Evolutionary conservation across 1,140 invertebrate species (phyloP), one percentile per base, ranked within the genome.

Genomic region (Drosophila mauritiana): DNA sequence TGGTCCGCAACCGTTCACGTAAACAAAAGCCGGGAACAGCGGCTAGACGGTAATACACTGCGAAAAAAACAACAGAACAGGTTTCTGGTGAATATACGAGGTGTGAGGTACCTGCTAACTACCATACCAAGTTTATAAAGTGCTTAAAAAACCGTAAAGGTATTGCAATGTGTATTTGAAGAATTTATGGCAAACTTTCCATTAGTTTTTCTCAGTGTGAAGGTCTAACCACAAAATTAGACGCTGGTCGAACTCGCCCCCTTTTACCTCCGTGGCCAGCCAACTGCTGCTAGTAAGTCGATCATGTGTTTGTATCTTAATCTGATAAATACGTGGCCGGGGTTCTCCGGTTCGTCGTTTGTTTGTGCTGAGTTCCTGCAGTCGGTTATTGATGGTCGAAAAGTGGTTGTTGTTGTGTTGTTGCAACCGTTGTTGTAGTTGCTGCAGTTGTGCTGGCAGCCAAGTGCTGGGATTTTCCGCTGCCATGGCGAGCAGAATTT

Each of bases 221-320:
- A 39, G 58, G 54, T 40, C 37, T 8, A 56, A 27, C 73, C 81
- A 49, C 83, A 76, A 76, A 76, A 73, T 88, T 73, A 88, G 83
- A 79, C 61, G 64, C 64, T 74, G 80, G 63, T 67, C 63, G 48
- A 48, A 53, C 25, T 57, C 54, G 39, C 37, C 55, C 45, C 42
- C 31, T 37, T 36, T 20, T 40, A 48, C 15, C 56, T 15, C 11
- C 27, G 15, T 34, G 11, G 3, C 17, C 15, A n/a, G 8, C n/a
- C 12, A 17, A 45, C 48, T 39, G 34, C n/a, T 22, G 10, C 43
- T 43, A n/a, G 25, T 54, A 10, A 31, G 42, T 52, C 59, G 83
- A 88, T 88, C 82, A 88, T 86, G 83, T 86, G 83, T 73, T 86
- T 73, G 62, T 76, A 88, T 83, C 83, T 86, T 83, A 88, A 88